These are phyloP conservation scores for Aldabrachelys gigantea DNA, from an alignment of 2,113 vertebrate genomes.

Conservation along the genomic window DNA sequence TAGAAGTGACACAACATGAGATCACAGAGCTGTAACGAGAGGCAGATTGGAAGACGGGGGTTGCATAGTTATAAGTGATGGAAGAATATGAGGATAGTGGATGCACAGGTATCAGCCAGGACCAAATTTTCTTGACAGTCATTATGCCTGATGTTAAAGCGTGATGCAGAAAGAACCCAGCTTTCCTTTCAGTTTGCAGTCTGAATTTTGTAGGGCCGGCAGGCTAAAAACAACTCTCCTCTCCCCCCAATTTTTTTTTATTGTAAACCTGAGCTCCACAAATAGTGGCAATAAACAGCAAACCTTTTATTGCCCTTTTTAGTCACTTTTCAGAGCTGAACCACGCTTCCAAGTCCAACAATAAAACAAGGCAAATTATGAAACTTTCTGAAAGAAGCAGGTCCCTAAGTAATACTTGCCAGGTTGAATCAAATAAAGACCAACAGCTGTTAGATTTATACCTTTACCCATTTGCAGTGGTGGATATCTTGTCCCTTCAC, in stretches of 20 bases:
- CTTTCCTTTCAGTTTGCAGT: rapidly evolving
- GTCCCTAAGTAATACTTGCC: neutral
- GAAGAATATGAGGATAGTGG: neutral
- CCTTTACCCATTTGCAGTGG: neutral
- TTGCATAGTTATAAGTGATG: neutral
- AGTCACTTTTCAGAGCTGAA: neutral
- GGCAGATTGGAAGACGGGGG: rapidly evolving
- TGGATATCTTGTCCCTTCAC: neutral
- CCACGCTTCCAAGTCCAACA: neutral
- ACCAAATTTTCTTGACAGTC: neutral
- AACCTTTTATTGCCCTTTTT: neutral
- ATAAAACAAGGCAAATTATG: neutral
- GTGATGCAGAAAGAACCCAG: neutral
- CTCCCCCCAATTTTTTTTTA: neutral
- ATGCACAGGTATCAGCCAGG: neutral
- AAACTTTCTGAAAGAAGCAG: neutral
- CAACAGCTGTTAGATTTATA: neutral
- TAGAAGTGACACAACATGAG: neutral
- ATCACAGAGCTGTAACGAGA: rapidly evolving
- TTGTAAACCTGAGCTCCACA: neutral
- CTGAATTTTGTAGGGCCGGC: neutral
- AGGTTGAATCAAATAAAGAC: neutral
- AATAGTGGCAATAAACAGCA: neutral
- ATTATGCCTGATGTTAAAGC: neutral
- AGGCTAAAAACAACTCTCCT: neutral